Evolutionary conservation across 37 sponge, comb jelly and placozoan genomes (phyloP).

Genomic region (Theonella swinhoei): DNA sequence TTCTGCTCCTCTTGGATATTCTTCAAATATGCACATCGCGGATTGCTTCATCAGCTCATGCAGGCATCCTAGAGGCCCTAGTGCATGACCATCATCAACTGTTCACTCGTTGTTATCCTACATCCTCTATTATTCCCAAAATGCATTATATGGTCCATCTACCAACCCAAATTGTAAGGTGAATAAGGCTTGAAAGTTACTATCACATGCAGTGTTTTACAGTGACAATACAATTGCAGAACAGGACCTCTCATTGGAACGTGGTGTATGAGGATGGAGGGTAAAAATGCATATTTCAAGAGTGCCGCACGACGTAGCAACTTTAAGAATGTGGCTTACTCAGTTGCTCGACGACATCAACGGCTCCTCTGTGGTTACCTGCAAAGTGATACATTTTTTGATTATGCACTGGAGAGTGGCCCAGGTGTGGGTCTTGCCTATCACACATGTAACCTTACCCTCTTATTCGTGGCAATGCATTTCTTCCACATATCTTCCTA

Average conservation of each 20-base stretch:
- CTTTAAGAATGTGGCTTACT: no score
- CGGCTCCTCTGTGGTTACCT: not conserved
- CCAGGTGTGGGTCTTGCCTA: no score
- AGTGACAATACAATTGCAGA: no score
- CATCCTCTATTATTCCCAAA: not conserved
- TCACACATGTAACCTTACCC: no score
- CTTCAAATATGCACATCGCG: not conserved
- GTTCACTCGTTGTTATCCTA: not conserved
- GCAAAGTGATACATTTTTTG: not conserved
- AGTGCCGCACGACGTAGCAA: not conserved
- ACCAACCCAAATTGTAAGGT: no score
- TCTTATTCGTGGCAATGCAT: no score
- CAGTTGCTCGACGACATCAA: not conserved
- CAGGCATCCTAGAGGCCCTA: not conserved
- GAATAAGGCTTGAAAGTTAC: no score
- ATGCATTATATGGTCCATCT: no score
- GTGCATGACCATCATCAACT: not conserved
- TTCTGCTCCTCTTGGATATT: no score
- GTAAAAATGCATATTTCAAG: not conserved
- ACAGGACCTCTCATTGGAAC: not conserved
- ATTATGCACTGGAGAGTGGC: not conserved
- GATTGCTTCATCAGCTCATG: not conserved
- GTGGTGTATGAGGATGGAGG: conserved; percentile 3
- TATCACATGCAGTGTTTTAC: no score
- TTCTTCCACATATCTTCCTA: no score